Evolutionary conservation across 2,113 vertebrate genomes (phyloP), one percentile per base, ranked within the genome.

Genomic region (Cromileptes altivelis): DNA sequence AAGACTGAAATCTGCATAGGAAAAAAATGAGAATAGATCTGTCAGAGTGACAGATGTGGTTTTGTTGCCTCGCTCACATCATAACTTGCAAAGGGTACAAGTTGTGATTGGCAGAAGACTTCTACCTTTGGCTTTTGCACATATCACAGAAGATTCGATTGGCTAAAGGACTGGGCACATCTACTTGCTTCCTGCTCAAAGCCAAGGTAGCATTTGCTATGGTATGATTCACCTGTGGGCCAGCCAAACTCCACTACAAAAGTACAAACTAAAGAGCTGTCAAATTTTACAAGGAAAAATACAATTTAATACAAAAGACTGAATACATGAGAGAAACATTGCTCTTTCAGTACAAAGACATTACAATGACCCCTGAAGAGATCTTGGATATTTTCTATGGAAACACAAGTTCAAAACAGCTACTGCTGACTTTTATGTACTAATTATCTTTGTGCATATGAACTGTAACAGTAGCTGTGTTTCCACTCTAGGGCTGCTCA

Each of bases 131-230:
- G 27, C 47, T 64, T 75, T 70, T 71, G 52, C 6, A 79, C 12
- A 47, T 21, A 57, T 58, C 53, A 55, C 53, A 53, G n/a, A 4
- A 5, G 23, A 60, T 13, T 42, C 52, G 23, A 71, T 17, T 58
- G 61, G 58, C 42, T 30, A 0, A 53, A 37, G 25, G 19, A 45
- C 53, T 30, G 52, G 71, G 50, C 17, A 14, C 71, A 65, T 78
- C 60, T 25, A 30, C 30, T 37, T 23, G 23, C 30, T 64, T 52
- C 37, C 8, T 19, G 14, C 17, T 68, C 21, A 50, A 69, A 63
- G 82, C 76, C 58, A 77, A 50, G 13, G 19, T 23, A 56, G 33
- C 25, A 30, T 75, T 71, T 78, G 74, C 40, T 78, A 58, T 27
- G 64, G 45, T 75, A 53, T 40, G 45, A 78, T 62, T 78, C 27